Evolutionary conservation across 2,113 vertebrate species (phyloP).

Genomic region (Sorex araneus): DNA sequence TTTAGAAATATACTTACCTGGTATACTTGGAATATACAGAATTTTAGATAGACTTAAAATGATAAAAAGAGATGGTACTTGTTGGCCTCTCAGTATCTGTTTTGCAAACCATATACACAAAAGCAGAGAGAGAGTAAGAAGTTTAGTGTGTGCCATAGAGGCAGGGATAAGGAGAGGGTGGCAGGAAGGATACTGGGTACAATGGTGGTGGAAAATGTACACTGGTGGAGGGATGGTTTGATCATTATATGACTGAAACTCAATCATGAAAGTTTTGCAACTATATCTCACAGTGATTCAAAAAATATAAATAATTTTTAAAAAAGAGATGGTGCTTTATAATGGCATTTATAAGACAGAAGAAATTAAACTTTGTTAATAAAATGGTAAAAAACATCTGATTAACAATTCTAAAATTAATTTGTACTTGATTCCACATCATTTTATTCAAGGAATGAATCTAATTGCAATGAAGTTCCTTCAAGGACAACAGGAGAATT

Average conservation of each 20-base stretch:
- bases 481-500: not conserved
- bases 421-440: not conserved
- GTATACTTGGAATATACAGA: not conserved
- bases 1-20: constrained; percentile 18
- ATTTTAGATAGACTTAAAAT: constrained; percentile 2
- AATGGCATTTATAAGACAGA: not conserved
- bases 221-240: too few species aligned
- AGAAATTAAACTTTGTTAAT: not conserved
- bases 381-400: not conserved
- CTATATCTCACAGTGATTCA: too few species aligned
- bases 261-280: too few species aligned
- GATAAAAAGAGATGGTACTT: not conserved
- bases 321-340: not conserved
- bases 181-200: too few species aligned
- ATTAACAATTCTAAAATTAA: constrained; percentile 4
- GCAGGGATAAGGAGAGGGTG: too few species aligned
- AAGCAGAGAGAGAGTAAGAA: too few species aligned
- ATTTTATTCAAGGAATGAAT: constrained; percentile 11
- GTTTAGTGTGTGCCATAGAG: too few species aligned
- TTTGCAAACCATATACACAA: too few species aligned
- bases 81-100: too few species aligned
- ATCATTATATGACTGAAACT: too few species aligned
- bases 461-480: not conserved
- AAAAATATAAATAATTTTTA: too few species aligned
- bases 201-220: too few species aligned